Percentiles rank a stretch among this genome's conserved stretches.
Conservation (phyloP, 2,797 vertebrate genomes). For the Mormyrops boulengeri region DNA sequence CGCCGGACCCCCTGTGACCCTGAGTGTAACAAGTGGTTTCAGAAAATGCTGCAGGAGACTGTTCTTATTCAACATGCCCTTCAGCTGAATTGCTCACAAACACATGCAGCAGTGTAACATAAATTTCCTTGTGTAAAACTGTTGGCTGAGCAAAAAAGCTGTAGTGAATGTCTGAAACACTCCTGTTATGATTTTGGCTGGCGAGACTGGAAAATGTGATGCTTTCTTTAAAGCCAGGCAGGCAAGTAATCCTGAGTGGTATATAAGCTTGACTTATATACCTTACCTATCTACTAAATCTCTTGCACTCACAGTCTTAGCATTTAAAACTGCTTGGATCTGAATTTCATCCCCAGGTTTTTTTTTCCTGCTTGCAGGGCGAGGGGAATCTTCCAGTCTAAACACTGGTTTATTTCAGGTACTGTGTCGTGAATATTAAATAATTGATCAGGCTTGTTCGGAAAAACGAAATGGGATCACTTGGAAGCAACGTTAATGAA, state of each 20-base stretch:
- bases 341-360: neutral
- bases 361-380: neutral
- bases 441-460: neutral
- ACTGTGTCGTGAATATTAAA: neutral
- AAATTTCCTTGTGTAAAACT: neutral
- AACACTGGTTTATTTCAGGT: slow-evolving; percentile 9
- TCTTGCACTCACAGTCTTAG: neutral
- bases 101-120: neutral
- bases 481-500: neutral
- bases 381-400: neutral
- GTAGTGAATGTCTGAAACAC: neutral
- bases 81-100: neutral
- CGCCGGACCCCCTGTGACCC: neutral
- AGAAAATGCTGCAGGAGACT: neutral
- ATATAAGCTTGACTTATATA: neutral
- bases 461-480: neutral
- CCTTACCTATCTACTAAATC: neutral
- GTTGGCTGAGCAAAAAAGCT: neutral
- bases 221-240: neutral
- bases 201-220: neutral
- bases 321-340: neutral
- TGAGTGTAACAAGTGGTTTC: neutral
- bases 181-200: neutral
- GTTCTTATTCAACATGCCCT: neutral
- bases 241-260: neutral